phyloP scores from a whole-genome alignment of 1,140 invertebrate genomes.

The Hylaeus anthracinus region DNA sequence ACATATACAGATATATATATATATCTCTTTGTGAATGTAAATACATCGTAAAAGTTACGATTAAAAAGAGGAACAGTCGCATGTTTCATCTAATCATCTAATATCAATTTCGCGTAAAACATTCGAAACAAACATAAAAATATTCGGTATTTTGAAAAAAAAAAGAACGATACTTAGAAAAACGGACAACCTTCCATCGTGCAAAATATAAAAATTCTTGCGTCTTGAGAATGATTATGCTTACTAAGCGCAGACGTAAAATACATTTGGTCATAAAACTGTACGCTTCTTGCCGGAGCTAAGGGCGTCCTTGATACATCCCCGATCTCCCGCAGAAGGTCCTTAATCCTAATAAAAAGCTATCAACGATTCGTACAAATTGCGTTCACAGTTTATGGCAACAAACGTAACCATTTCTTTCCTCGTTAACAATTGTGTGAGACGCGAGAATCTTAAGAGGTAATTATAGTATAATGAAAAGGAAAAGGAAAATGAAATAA shows the following conservation, averaged over 20 bases:
- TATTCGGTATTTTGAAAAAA: not conserved
- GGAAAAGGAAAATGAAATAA: slow-evolving; percentile 11
- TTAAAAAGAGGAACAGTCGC: not conserved
- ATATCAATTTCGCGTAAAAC: not conserved
- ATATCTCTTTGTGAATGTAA: slow-evolving; percentile 3
- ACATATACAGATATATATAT: not conserved
- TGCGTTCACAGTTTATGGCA: slow-evolving; percentile 58
- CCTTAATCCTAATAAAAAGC: slow-evolving; percentile 64
- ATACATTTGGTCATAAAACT: slow-evolving; percentile 74
- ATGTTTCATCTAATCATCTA: not conserved
- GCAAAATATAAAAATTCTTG: slow-evolving; percentile 68
- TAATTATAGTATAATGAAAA: slow-evolving; percentile 28
- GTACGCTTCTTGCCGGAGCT: slow-evolving; percentile 62
- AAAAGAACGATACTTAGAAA: slow-evolving; percentile 16
- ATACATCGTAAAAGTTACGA: slow-evolving; percentile 18
- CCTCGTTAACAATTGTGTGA: slow-evolving; percentile 48
- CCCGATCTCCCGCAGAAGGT: slow-evolving; percentile 61
- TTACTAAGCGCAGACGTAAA: slow-evolving; percentile 64
- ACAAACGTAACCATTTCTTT: slow-evolving; percentile 46
- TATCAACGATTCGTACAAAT: slow-evolving; percentile 60
- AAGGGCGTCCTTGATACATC: slow-evolving; percentile 31
- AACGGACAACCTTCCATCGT: slow-evolving; percentile 66
- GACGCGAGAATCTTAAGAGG: slow-evolving; percentile 28
- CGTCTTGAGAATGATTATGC: slow-evolving; percentile 62
- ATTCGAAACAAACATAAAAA: not conserved